A percentile compares a stretch with the other conserved stretches of the same genome.
Evolutionary conservation across 2,797 vertebrate genomes (phyloP).

Genomic region (Crenuchus spilurus): DNA sequence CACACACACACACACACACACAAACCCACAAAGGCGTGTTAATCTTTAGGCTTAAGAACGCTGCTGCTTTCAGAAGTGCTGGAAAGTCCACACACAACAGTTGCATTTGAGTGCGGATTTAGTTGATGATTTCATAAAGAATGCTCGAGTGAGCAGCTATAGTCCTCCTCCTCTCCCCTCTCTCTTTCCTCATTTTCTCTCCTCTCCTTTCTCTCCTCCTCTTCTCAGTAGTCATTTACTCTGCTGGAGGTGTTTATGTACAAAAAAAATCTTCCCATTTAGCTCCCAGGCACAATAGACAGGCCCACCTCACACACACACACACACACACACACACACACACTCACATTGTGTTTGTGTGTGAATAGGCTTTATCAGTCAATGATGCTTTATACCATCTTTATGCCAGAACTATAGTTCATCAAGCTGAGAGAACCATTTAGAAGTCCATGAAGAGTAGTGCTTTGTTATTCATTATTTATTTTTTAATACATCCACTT

Average conservation of each 20-base stretch:
- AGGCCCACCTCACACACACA: constrained; percentile 32
- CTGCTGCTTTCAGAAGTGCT: constrained; percentile 37
- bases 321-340: constrained; percentile 22
- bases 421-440: constrained; percentile 20
- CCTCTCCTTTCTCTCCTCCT: not conserved
- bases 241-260: constrained; percentile 47
- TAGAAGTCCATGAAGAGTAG: too few relatives aligned
- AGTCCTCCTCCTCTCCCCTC: constrained; percentile 9
- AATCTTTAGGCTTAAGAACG: constrained; percentile 48
- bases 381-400: constrained; percentile 33
- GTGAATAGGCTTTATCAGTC: constrained; percentile 36
- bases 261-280: constrained; percentile 45
- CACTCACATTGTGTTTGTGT: constrained; percentile 20
- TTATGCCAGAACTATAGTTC: constrained; percentile 35
- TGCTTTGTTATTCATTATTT: too few relatives aligned
- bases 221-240: constrained; percentile 47
- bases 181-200: not conserved
- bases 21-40: constrained; percentile 37
- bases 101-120: constrained; percentile 71
- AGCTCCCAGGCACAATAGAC: constrained; percentile 38
- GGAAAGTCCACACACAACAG: constrained; percentile 69
- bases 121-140: constrained; percentile 76
- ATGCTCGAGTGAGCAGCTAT: constrained; percentile 71
- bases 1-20: constrained; percentile 13
- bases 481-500: not conserved